Conservation (phyloP, 1,140 invertebrate species). For the Diprion similis region DNA sequence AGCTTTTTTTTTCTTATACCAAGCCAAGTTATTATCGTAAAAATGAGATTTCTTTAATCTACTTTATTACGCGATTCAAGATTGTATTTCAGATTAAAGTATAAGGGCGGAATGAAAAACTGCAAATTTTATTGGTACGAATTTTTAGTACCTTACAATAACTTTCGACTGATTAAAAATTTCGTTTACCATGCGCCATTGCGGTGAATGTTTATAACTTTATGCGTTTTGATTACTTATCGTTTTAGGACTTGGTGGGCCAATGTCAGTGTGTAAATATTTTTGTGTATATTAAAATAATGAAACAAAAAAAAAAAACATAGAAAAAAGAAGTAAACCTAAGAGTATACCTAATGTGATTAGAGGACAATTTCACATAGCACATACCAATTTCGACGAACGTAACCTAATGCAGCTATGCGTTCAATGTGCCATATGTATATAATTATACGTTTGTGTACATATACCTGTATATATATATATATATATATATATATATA, state of each 20-base stretch:
- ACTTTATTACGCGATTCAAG: background rate
- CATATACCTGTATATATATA: background rate
- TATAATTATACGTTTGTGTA: background rate
- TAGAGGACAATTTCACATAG: slow-evolving; percentile 3
- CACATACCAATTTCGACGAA: background rate
- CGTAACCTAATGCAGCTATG: slow-evolving; percentile 1
- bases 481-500: background rate
- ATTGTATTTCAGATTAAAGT: background rate
- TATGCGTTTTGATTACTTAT: background rate
- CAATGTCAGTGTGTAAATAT: background rate
- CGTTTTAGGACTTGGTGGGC: background rate
- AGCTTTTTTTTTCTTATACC: too few species aligned
- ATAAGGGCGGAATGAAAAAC: background rate
- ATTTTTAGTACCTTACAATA: too few species aligned
- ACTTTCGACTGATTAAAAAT: too few species aligned
- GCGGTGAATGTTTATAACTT: background rate
- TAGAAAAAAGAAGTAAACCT: too few species aligned
- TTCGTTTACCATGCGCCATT: too few species aligned
- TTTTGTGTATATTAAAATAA: background rate
- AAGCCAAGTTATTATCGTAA: background rate
- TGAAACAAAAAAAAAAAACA: too few species aligned
- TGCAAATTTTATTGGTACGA: background rate
- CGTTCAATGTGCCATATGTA: background rate
- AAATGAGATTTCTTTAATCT: background rate
- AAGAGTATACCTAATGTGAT: background rate